phyloP scores from a whole-genome alignment of 2,888 invertebrate species.

The Nematopogon swammerdamellus region DNA sequence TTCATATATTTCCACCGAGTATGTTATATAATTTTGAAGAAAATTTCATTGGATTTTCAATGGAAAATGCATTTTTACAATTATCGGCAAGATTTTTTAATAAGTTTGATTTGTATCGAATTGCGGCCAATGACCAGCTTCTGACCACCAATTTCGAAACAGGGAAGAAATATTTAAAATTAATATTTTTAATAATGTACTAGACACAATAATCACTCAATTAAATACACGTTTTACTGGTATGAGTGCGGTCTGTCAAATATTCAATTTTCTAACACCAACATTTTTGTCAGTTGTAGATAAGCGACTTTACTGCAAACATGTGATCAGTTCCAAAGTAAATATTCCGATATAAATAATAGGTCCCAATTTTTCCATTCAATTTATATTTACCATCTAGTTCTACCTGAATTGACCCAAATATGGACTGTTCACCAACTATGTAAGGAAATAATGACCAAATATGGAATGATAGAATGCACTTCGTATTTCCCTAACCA shows the following conservation, averaged over 20 bases:
- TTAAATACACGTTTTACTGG: slow-evolving; percentile 16
- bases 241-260: slow-evolving; percentile 16
- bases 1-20: no score
- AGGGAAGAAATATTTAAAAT: slow-evolving; percentile 10
- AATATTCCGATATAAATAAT: slow-evolving; percentile 17
- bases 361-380: slow-evolving; percentile 15
- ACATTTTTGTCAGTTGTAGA: slow-evolving; percentile 14
- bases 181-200: slow-evolving; percentile 16
- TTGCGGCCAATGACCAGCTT: no score
- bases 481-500: no score
- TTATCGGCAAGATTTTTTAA: no score
- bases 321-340: slow-evolving; percentile 16
- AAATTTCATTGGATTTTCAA: no score
- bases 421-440: slow-evolving; percentile 13
- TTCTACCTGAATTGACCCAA: slow-evolving; percentile 13
- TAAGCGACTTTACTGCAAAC: slow-evolving; percentile 14
- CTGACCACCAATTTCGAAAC: slow-evolving; percentile 12
- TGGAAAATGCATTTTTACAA: no score
- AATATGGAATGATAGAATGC: no score
- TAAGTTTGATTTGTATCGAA: no score
- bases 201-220: slow-evolving; percentile 15
- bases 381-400: slow-evolving; percentile 15
- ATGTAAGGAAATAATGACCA: no score
- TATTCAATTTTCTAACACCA: slow-evolving; percentile 17
- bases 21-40: no score